Percentiles rank a stretch among this genome's conserved stretches.
phyloP scores from a whole-genome alignment of 2,113 vertebrate species.

The Burhinus oedicnemus region DNA sequence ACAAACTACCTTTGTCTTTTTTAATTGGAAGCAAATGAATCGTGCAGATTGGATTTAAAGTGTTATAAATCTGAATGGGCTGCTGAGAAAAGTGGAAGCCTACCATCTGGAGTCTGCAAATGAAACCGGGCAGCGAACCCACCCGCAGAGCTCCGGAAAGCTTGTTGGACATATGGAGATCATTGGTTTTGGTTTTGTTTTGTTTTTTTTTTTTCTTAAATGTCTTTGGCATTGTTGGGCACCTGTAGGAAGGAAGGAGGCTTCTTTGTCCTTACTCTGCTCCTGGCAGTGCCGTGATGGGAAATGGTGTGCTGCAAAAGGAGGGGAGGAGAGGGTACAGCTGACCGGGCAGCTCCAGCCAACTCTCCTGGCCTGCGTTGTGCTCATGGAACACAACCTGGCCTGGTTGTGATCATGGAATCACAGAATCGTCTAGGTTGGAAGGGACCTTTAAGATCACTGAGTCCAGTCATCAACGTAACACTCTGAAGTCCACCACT shows the following conservation, averaged over 20 bases:
- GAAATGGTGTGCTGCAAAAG: neutral
- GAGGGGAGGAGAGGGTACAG: neutral
- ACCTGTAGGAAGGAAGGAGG: neutral
- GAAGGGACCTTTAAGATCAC: too few relatives aligned
- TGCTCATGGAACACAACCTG: too few relatives aligned
- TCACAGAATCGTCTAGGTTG: too few relatives aligned
- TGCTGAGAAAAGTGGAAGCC: neutral
- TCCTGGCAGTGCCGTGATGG: neutral
- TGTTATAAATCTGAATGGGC: neutral
- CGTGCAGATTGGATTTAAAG: neutral
- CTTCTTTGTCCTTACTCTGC: neutral
- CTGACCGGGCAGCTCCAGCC: neutral
- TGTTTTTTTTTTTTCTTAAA: neutral
- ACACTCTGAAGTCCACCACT: too few relatives aligned
- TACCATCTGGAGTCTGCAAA: neutral
- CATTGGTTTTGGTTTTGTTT: neutral
- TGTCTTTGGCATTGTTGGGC: neutral
- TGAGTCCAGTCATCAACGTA: too few relatives aligned
- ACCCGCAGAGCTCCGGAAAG: neutral
- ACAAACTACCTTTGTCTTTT: neutral
- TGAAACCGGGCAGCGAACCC: neutral
- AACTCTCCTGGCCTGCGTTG: neutral
- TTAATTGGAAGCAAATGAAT: neutral
- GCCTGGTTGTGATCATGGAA: neutral
- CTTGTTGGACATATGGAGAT: neutral